A percentile compares a stretch with the other conserved stretches of the same genome.
phyloP scores from a whole-genome alignment of 1,140 invertebrate genomes.

The Drosophila tsacasi region DNA sequence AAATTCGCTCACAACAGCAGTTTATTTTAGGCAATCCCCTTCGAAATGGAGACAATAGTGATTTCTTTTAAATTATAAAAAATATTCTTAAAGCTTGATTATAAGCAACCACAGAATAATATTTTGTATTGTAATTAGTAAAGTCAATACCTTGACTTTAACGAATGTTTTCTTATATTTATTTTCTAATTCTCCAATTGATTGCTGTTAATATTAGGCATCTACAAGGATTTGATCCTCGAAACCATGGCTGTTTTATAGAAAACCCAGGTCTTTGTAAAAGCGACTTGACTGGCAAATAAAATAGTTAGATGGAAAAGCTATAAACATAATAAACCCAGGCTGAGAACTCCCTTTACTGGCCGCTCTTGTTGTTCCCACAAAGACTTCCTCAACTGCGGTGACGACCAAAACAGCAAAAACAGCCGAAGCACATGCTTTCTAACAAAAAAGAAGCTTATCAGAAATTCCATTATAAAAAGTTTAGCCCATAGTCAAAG shows the following conservation, averaged over 20 bases:
- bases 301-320: slow-evolving; percentile 57
- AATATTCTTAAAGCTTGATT: no score
- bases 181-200: background rate
- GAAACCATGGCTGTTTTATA: background rate
- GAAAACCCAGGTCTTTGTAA: background rate
- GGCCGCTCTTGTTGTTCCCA: background rate
- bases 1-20: background rate
- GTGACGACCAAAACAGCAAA: slow-evolving; percentile 41
- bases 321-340: slow-evolving; percentile 43
- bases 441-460: slow-evolving; percentile 68
- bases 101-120: no score
- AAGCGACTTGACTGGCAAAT: background rate
- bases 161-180: background rate
- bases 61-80: no score
- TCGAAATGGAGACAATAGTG: no score
- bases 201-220: background rate
- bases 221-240: background rate
- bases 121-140: no score
- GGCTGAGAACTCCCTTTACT: slow-evolving; percentile 1
- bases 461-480: slow-evolving; percentile 82
- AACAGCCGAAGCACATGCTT: slow-evolving; percentile 33
- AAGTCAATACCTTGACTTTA: no score
- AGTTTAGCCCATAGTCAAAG: slow-evolving; percentile 43
- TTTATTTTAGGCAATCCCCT: background rate
- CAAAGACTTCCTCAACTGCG: slow-evolving; percentile 58